phyloP scores from a whole-genome alignment of 2,797 vertebrate species.

The Urocyon cinereoargenteus region DNA sequence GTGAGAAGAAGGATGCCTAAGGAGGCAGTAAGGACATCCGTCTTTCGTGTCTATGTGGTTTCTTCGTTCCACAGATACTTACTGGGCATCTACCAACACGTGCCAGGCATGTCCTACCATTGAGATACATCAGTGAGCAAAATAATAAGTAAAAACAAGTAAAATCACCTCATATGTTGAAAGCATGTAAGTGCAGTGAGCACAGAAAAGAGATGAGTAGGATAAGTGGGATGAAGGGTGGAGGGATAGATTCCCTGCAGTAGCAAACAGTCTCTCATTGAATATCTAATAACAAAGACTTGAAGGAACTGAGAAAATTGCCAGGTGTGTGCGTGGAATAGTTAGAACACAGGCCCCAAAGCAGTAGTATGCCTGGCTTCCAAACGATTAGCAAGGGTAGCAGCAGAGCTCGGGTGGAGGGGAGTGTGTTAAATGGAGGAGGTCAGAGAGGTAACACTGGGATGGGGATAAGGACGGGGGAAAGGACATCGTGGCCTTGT shows the following conservation, averaged over 20 bases:
- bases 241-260: accelerated
- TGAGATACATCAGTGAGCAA: neutral
- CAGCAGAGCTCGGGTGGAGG: neutral
- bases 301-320: neutral
- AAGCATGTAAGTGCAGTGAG: neutral
- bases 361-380: neutral
- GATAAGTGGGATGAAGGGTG: no score
- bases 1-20: neutral
- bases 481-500: neutral
- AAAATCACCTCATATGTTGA: neutral
- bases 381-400: neutral
- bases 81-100: neutral
- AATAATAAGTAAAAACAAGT: neutral
- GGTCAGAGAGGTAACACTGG: neutral
- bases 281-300: neutral
- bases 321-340: neutral
- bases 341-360: neutral
- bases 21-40: neutral
- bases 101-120: neutral
- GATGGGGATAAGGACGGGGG: accelerated
- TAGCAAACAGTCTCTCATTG: neutral
- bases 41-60: neutral
- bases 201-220: neutral
- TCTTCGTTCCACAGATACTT: neutral
- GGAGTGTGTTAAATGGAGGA: neutral